These are phyloP conservation scores for Eulithis testata DNA, from an alignment of 2,888 invertebrate genomes.

Conservation along the genomic window DNA sequence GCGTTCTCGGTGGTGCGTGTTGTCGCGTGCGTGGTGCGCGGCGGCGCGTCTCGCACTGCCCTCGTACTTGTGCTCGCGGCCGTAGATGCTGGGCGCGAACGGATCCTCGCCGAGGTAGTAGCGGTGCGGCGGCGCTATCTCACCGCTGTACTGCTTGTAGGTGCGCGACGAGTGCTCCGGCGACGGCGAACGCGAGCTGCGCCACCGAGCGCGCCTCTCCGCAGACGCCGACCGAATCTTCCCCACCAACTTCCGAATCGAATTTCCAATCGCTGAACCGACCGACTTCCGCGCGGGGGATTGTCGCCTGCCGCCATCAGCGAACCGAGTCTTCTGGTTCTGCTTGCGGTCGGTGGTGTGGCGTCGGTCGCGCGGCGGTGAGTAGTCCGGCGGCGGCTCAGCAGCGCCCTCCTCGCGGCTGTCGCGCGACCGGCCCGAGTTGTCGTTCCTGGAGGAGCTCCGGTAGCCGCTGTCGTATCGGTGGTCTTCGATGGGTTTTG, in stretches of 20 bases:
- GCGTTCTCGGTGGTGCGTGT: slow-evolving; percentile 68
- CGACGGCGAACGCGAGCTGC: slow-evolving; percentile 84
- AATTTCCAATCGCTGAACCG: slow-evolving; percentile 89
- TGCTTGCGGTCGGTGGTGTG: slow-evolving; percentile 81
- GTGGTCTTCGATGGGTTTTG: slow-evolving; percentile 79
- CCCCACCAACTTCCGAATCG: slow-evolving; percentile 92
- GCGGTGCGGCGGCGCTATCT: slow-evolving; percentile 86
- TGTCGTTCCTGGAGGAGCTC: slow-evolving; percentile 83
- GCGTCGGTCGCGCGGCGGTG: slow-evolving; percentile 84
- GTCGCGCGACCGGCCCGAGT: slow-evolving; percentile 77
- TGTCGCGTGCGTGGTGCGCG: slow-evolving; percentile 73
- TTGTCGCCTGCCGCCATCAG: slow-evolving; percentile 70
- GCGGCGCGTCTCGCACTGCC: slow-evolving; percentile 83
- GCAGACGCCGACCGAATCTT: slow-evolving; percentile 90
- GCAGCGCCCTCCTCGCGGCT: slow-evolving; percentile 79
- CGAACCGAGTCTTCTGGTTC: slow-evolving; percentile 90
- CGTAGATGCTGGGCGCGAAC: slow-evolving; percentile 92
- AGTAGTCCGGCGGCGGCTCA: slow-evolving; percentile 90
- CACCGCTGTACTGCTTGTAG: slow-evolving; percentile 80
- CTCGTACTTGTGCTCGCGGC: slow-evolving; percentile 93
- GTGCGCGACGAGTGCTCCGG: slow-evolving; percentile 83
- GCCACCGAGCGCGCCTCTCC: slow-evolving; percentile 88
- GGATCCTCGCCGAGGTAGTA: slow-evolving; percentile 95
- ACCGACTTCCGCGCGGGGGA: slow-evolving; percentile 80
- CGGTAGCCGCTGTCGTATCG: slow-evolving; percentile 85